Base-by-base conservation (phyloP, 2,888 invertebrate species). In the Melieria picta region DNA sequence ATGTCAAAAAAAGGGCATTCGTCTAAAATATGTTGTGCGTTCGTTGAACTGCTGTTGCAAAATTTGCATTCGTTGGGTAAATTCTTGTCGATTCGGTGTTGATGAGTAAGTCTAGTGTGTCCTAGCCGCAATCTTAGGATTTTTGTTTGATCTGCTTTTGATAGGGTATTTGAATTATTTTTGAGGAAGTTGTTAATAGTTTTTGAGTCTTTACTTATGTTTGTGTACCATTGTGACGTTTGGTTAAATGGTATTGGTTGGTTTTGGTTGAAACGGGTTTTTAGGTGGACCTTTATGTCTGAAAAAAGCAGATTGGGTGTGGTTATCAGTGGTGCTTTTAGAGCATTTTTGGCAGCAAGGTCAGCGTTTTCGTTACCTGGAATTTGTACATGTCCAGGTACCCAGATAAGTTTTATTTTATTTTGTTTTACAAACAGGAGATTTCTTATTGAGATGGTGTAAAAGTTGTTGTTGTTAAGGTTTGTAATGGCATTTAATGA, bases 361-460 rank as follows among this genome's bases (percentile, higher is more conserved):
- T 60, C 60, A 42, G 60, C 60, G 7, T 30, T 7, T 60, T 60
- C 60, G 43, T 60, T 60, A 4, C 60, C 60, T 60, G 16, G 7
- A 16, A 60, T 60, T 60, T 5, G 60, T 9, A 42, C 60, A 30
- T 60, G 13, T 3, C 43, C 60, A 4, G 60, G 60, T 42, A 60
- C 60, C 60, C 60, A 60, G 42, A 60, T 60, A 7, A 60, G 60
- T 7, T 60, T 60, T 42, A 42, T 7, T 60, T 60, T 60, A 42
- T 30, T 60, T 42, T n/a, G 16, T 42, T 60, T 16, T 6, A 16
- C 30, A 30, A 60, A 4, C 5, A 60, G 16, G 6, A 60, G 13
- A 10, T 60, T 60, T 42, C 30, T 60, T 16, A 60, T 60, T 16
- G 60, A 42, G 16, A 6, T 42, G 9, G 13, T 6, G 60, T 60